Evolutionary conservation across 2,797 vertebrate species (phyloP).

Genomic region (Danionella dracula): DNA sequence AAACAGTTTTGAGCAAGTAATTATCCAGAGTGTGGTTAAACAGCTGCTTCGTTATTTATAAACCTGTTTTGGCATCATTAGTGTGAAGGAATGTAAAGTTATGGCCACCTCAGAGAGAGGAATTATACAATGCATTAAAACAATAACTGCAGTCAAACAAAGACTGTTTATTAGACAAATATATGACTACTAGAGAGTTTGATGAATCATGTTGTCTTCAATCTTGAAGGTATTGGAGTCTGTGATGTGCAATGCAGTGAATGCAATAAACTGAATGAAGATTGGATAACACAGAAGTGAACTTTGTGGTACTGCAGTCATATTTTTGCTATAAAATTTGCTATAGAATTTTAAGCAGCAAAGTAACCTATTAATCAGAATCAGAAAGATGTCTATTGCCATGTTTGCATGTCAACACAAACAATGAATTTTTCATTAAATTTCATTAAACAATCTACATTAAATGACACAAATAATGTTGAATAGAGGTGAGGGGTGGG

Average conservation of each 20-base stretch:
- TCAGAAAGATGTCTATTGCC: too few species aligned
- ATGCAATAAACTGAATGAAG: neutral
- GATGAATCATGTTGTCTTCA: neutral
- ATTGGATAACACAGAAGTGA: too few species aligned
- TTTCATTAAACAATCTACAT: too few species aligned
- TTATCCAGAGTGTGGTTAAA: conserved; percentile 2
- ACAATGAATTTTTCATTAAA: too few species aligned
- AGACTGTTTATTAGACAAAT: neutral
- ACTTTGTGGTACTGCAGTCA: too few species aligned
- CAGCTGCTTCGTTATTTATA: neutral
- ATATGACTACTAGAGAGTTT: neutral
- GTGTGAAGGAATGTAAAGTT: neutral
- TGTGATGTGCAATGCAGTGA: neutral
- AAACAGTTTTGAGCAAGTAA: conserved; percentile 3
- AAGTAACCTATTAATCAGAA: too few species aligned
- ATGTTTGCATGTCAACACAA: too few species aligned
- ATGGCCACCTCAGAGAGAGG: neutral
- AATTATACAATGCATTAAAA: neutral
- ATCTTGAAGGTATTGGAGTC: neutral
- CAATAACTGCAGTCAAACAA: neutral
- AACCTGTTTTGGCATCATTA: neutral
- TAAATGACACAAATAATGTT: too few species aligned
- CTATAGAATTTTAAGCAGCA: too few species aligned
- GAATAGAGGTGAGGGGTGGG: too few species aligned
- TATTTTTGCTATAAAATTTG: too few species aligned